These are phyloP conservation scores for Agrypnia vestita DNA, from an alignment of 1,140 invertebrate genomes.

Conservation along the genomic window DNA sequence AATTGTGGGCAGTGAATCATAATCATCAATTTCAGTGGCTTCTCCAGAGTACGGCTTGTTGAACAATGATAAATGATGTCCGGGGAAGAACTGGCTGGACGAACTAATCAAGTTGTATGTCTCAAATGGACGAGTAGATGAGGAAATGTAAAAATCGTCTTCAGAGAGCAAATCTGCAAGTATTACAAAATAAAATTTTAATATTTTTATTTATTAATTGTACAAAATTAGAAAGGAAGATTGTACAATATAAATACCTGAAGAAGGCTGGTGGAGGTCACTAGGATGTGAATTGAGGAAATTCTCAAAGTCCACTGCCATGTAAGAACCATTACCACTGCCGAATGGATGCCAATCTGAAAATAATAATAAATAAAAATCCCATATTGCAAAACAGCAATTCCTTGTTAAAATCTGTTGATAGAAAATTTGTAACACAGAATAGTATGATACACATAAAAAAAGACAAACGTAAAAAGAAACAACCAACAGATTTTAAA, in stretches of 20 bases:
- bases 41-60: conserved; percentile 61
- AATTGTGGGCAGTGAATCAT: conserved; percentile 51
- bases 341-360: conserved; percentile 46
- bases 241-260: conserved; percentile 5
- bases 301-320: conserved; percentile 41
- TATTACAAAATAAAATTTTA: neutral
- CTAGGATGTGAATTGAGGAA: conserved; percentile 43
- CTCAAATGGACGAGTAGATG: conserved; percentile 81
- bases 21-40: conserved; percentile 59
- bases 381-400: too few species aligned
- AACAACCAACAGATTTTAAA: too few species aligned
- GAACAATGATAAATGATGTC: conserved; percentile 67
- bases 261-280: conserved; percentile 33
- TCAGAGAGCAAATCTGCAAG: conserved; percentile 65
- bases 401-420: too few species aligned
- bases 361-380: neutral
- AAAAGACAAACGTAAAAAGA: too few species aligned
- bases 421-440: too few species aligned
- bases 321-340: conserved; percentile 34
- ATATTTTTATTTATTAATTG: neutral
- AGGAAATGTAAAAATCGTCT: conserved; percentile 82
- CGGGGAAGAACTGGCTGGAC: conserved; percentile 83
- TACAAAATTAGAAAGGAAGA: neutral
- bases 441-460: too few species aligned
- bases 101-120: conserved; percentile 74